Conservation (phyloP, 2,888 invertebrate genomes). For the Drosophila anceps region DNA sequence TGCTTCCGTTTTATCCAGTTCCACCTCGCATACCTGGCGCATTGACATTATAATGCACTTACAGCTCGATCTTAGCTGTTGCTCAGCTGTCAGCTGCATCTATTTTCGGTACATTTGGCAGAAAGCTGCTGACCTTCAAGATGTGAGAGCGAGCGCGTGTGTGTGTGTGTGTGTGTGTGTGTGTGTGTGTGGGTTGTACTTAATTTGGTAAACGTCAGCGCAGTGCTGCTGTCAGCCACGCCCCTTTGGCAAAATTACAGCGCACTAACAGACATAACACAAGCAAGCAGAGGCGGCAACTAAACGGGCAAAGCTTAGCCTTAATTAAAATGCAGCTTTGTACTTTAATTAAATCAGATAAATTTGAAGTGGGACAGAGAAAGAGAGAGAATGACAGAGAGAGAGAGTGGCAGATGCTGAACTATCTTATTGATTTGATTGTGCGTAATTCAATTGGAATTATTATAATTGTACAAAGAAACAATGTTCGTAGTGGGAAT, state of each 20-base stretch:
- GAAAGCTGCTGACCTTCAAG: slow-evolving; percentile 48
- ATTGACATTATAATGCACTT: slow-evolving; percentile 8
- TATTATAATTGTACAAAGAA: neutral
- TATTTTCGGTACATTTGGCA: slow-evolving; percentile 25
- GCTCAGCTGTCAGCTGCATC: slow-evolving; percentile 6
- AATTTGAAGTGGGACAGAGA: neutral
- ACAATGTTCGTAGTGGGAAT: neutral
- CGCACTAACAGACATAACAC: neutral
- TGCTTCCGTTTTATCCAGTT: neutral
- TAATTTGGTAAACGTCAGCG: slow-evolving; percentile 40
- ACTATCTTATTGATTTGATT: slow-evolving; percentile 2
- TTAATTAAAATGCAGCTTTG: slow-evolving; percentile 24
- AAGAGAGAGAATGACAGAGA: neutral
- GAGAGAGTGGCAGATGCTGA: neutral
- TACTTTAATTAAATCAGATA: slow-evolving; percentile 12
- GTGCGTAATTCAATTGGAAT: neutral
- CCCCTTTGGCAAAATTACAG: slow-evolving; percentile 2
- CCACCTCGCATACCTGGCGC: neutral
- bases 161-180: slow-evolving; percentile 6
- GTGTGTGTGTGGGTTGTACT: slow-evolving; percentile 19
- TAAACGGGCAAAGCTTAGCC: slow-evolving; percentile 1
- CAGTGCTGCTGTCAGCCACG: slow-evolving; percentile 1
- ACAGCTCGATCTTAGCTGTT: neutral
- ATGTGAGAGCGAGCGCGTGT: neutral
- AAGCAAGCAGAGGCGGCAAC: neutral